A percentile compares a stretch with the other conserved stretches of the same genome.
phyloP scores from a whole-genome alignment of 2,797 vertebrate species.

The Pseudochirops cupreus region DNA sequence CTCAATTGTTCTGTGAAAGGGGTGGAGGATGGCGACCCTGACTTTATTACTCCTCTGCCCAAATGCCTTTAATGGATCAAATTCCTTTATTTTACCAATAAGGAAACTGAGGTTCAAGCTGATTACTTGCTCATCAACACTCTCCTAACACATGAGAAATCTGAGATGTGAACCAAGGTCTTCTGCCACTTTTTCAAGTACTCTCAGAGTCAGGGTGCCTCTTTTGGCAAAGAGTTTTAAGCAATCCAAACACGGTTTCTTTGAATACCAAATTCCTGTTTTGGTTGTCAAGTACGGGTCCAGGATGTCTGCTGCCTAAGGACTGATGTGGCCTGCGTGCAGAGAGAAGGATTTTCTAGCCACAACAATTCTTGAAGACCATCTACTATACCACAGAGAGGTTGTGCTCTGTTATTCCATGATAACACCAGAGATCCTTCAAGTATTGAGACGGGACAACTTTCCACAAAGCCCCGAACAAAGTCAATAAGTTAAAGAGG shows the following conservation, averaged over 20 bases:
- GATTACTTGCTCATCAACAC: neutral
- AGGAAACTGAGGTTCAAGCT: neutral
- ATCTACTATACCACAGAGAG: neutral
- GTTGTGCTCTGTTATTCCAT: neutral
- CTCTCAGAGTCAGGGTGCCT: neutral
- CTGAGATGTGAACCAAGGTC: neutral
- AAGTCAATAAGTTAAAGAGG: neutral
- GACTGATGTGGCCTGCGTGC: no score
- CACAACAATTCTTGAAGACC: neutral
- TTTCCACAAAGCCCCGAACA: neutral
- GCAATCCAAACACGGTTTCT: neutral
- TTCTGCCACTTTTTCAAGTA: conserved; percentile 4
- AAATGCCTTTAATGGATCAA: neutral
- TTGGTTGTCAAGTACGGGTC: neutral
- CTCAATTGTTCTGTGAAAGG: neutral
- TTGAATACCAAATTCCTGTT: neutral
- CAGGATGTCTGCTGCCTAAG: neutral
- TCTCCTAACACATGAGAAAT: neutral
- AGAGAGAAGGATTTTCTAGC: neutral
- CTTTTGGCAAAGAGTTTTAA: neutral
- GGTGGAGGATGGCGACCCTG: neutral
- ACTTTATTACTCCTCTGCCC: neutral
- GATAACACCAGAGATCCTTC: neutral
- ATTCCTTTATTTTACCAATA: neutral
- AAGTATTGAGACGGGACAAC: neutral